phyloP scores from a whole-genome alignment of 1,140 invertebrate species.

The Cotesia typhae region DNA sequence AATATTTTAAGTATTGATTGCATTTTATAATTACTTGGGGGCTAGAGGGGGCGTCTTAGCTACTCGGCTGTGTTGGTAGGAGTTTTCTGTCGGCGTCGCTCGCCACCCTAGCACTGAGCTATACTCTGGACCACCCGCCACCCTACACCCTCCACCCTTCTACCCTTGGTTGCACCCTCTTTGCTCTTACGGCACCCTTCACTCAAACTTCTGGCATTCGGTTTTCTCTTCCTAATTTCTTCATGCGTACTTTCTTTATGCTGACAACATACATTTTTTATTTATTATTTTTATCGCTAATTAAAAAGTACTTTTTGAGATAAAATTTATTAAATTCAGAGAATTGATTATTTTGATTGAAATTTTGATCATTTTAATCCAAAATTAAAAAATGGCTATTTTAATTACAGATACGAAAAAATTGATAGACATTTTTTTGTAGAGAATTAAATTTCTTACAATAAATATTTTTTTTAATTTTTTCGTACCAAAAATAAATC shows the following conservation, averaged over 20 bases:
- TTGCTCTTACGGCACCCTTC: conserved; percentile 23
- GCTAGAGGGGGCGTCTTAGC: conserved; percentile 62
- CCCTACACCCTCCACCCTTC: neutral
- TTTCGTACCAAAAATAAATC: too few relatives aligned
- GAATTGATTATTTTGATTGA: conserved; percentile 50
- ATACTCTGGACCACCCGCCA: conserved; percentile 5
- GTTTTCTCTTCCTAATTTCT: conserved; percentile 27
- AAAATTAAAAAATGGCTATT: too few relatives aligned
- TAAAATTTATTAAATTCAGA: too few relatives aligned
- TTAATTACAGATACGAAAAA: too few relatives aligned
- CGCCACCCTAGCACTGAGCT: conserved; percentile 37
- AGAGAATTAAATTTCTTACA: too few relatives aligned
- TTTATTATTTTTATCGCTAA: neutral
- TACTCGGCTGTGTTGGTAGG: conserved; percentile 43
- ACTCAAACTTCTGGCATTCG: conserved; percentile 33
- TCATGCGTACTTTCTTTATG: conserved; percentile 17
- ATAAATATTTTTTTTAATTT: too few relatives aligned
- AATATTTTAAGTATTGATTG: conserved; percentile 69
- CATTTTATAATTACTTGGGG: conserved; percentile 68
- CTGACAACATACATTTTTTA: neutral
- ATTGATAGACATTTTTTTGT: too few relatives aligned
- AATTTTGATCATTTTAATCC: too few relatives aligned
- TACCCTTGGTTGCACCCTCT: neutral
- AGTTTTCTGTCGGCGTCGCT: conserved; percentile 38
- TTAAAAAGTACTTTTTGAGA: neutral